Evolutionary conservation across 2,113 vertebrate genomes (phyloP), one percentile per base, ranked within the genome.

Genomic region (Irena cyanogastra): DNA sequence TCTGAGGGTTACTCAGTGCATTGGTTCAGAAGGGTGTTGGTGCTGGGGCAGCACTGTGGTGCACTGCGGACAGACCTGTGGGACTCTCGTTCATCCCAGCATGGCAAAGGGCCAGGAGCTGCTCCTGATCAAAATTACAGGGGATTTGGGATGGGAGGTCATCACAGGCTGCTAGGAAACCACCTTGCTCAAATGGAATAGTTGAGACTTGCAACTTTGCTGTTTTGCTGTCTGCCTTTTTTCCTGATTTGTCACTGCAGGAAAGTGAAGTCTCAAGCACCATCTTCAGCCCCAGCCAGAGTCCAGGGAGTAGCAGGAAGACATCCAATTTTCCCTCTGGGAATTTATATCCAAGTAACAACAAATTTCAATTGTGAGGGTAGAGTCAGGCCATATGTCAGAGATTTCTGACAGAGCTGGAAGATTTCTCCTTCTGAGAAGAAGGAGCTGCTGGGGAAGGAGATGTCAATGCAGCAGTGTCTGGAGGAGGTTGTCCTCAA

Each of bases 151-250:
- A 71, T 39, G 22, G 35, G 21, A 81, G 12, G 14, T 27, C n/a
- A n/a, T 22, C 1, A 1, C 37, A 66, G 23, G 23, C n/a, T 79
- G 23, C 26, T 22, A 0, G 1, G 44, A 13, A 86, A 71, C 16
- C 41, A 72, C 33, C 30, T 33, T 54, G 44, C 11, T 91, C 37
- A 87, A 75, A 52, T 9, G 12, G 7, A 91, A 82, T 23, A n/a
- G 44, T 9, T 5, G 5, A 78, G 52, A 78, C 7, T 45, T 66
- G 16, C 22, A 78, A 35, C 47, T 71, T 57, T 3, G 3, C 30
- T 59, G 26, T 53, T 93, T 83, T 49, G 17, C 59, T 78, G 24
- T 45, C 35, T 79, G 33, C 15, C 35, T 71, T 90, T 74, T 83
- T 16, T 39, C 39, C 21, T 42, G 33, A 59, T 59, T 50, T 91